Evolutionary conservation across 2,797 vertebrate species (phyloP).

Genomic region (Cossypha polioptera): DNA sequence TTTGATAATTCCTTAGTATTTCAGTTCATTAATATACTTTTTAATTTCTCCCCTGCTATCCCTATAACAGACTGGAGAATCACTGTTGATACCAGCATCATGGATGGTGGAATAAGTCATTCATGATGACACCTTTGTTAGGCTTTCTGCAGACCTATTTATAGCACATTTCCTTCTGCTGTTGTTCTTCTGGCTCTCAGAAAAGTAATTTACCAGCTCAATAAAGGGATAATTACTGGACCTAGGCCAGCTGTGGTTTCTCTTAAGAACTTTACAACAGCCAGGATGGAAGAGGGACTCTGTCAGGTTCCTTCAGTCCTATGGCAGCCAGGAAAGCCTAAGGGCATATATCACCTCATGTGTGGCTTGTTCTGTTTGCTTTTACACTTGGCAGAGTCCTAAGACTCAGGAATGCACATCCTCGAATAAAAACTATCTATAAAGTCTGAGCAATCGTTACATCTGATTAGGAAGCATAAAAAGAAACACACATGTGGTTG

Average conservation of each 20-base stretch:
- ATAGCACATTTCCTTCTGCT: neutral
- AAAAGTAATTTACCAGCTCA: constrained; percentile 14
- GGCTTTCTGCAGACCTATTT: constrained; percentile 2
- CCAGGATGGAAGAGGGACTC: neutral
- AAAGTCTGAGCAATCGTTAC: neutral
- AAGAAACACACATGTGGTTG: constrained; percentile 37
- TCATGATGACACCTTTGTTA: neutral
- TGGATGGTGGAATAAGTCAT: neutral
- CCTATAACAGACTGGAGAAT: neutral
- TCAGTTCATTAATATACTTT: neutral
- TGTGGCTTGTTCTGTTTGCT: constrained; percentile 42
- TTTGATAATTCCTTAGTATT: neutral
- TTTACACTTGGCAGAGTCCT: constrained; percentile 54
- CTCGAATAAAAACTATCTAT: neutral
- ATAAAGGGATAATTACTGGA: constrained; percentile 57
- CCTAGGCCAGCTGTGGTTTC: constrained; percentile 19
- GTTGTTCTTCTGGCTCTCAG: neutral
- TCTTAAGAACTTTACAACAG: constrained; percentile 16
- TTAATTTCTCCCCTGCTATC: neutral
- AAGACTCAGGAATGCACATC: neutral
- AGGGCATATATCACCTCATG: constrained; percentile 30
- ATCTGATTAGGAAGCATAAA: constrained; percentile 16
- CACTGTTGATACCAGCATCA: fast-evolving
- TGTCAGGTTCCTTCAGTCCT: neutral
- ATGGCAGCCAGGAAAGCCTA: constrained; percentile 38